Base-by-base conservation (phyloP, 2,797 vertebrate species). In the Cercopithecus petaurista region DNA sequence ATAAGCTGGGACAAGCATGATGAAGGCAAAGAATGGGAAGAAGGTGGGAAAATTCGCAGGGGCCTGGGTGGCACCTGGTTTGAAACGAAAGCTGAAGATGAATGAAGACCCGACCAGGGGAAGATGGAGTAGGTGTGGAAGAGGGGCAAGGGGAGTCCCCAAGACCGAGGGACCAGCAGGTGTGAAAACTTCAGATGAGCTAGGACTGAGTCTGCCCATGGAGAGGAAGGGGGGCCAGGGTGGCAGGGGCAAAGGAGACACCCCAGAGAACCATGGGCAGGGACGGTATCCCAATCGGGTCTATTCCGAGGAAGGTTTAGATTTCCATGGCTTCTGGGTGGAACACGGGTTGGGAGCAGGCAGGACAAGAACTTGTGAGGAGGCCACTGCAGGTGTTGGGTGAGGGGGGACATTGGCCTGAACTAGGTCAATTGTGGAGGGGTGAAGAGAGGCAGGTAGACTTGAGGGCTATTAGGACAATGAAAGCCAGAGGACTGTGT, bases 251-350 rank as follows among this genome's bases (percentile, higher is more conserved):
- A 39, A 9, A 11, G 14, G 4, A n/a, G 41, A 10, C 24, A 28
- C 21, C 1, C 61, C 26, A 24, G 10, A 7, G 43, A 61, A 15
- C n/a, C 24, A 11, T 13, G 9, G 24, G 41, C 73, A 77, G 87
- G 30, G 21, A 61, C 8, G 0, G 30, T 19, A 5, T 26, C 73
- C 26, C 1, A 9, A 26, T 24, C 7, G 14, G 48, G 12, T 8
- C 3, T 6, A 26, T 46, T 13, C 73, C 36, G 2, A 28, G 9
- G 36, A 57, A 43, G 28, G 52, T 55, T 88, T 55, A 33, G 59
- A 17, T 12, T 48, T 36, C 22, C 61, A 4, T 24, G 43, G 46
- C 11, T 28, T 77, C 19, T 17, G 87, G 55, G 9, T 4, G 8
- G 30, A 76, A 24, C 41, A 22, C 1, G 3, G 48, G 22, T 80